Base-by-base conservation (phyloP, 2,888 invertebrate species). In the Xiphydria camelus region DNA sequence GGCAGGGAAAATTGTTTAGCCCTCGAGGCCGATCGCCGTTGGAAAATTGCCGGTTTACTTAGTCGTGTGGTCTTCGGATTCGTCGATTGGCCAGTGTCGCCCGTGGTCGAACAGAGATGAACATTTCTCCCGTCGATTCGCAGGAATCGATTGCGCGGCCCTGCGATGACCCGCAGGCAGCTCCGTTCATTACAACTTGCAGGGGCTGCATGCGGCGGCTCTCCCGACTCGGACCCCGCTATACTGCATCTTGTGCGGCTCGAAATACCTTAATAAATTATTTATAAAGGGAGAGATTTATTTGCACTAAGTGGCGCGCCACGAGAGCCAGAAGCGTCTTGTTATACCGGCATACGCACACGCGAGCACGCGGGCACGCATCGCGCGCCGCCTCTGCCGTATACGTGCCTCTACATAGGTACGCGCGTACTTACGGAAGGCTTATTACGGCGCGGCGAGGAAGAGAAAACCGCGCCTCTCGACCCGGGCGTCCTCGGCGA, bases 271-370 rank as follows among this genome's bases (percentile, higher is more conserved):
- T 55, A 45, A 55, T 55, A 53, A 50, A 55, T 55, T 41, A 55
- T 55, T 50, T 50, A 55, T 55, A 50, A 45, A 46, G 49, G 36
- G 43, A 48, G 46, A 50, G 52, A 55, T 52, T 52, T 49, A 55
- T 55, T 52, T 48, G 55, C 52, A 40, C 52, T 52, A 55, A 55
- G 52, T 55, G 52, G 52, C 42, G 48, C 41, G 47, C 32, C 46
- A 22, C 26, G 37, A 37, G 22, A 7, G 40, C 39, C 7, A 17
- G 21, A 12, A 29, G 36, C 46, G 36, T 36, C 47, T 47, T 44
- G 40, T 47, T 47, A 44, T 43, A 40, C 40, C 19, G 23, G 6
- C 20, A 29, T 7, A 29, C 29, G 15, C 29, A 29, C 14, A 4
- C 6, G 14, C 29, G 15, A 29, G 12, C 29, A 29, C 29, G 29